These are phyloP conservation scores for Malacosoma neustria DNA, from an alignment of 2,888 invertebrate genomes.

Conservation along the genomic window DNA sequence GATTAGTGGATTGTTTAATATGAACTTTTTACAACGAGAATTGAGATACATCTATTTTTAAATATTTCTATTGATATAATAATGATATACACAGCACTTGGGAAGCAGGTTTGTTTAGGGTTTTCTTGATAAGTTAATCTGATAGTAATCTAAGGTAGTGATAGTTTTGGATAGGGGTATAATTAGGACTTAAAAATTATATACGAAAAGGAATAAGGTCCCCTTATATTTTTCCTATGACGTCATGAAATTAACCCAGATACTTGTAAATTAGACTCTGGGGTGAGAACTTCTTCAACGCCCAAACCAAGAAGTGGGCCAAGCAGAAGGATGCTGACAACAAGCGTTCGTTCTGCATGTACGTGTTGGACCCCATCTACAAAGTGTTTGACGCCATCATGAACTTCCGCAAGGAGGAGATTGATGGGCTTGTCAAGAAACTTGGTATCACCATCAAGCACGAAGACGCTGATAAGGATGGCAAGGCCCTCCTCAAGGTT, in stretches of 20 bases:
- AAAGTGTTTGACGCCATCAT: conserved; percentile 89
- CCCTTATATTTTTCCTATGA: neutral
- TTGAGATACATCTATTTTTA: conserved; percentile 45
- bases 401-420: conserved; percentile 97
- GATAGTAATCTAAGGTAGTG: too few species aligned
- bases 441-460: conserved; percentile 93
- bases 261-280: too few species aligned
- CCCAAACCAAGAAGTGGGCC: conserved; percentile 98
- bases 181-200: neutral
- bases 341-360: conserved; percentile 99
- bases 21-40: conserved; percentile 32
- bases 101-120: too few species aligned
- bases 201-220: neutral
- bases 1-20: conserved; percentile 30
- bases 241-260: too few species aligned
- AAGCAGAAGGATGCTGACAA: conserved; percentile 93
- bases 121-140: too few species aligned
- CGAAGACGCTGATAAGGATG: conserved; percentile 97
- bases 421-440: conserved; percentile 89
- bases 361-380: conserved; percentile 99
- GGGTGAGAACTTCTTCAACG: conserved; percentile 99
- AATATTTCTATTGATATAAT: too few species aligned
- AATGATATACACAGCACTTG: too few species aligned
- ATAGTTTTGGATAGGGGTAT: neutral
- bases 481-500: conserved; percentile 95